Evolutionary conservation across 2,797 vertebrate genomes (phyloP).

Genomic region (Varecia variegata): DNA sequence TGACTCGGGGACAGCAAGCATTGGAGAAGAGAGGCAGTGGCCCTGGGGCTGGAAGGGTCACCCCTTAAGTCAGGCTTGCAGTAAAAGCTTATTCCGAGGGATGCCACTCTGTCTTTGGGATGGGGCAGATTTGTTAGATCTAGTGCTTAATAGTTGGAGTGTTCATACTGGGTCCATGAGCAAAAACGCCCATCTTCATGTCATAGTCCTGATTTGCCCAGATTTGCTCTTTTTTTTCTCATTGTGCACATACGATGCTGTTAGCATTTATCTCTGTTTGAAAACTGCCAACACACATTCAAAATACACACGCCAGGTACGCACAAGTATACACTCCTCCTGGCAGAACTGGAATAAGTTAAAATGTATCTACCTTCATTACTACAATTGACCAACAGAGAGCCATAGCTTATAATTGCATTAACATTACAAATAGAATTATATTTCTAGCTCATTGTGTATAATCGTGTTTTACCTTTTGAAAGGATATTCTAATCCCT

Average conservation of each 20-base stretch:
- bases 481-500: neutral
- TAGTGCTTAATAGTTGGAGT: neutral
- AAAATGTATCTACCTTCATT: neutral
- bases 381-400: neutral
- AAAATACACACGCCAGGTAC: no score
- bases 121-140: neutral
- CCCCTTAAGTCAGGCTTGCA: neutral
- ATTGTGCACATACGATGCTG: neutral
- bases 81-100: neutral
- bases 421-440: neutral
- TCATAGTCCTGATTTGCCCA: neutral
- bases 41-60: neutral
- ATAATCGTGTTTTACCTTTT: neutral
- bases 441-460: neutral
- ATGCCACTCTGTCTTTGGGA: neutral
- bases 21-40: neutral
- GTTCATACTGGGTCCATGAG: neutral
- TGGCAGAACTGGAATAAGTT: neutral
- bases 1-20: neutral
- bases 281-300: neutral
- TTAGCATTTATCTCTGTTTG: neutral
- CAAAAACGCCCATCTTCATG: neutral
- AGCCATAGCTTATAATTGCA: neutral
- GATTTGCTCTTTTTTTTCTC: constrained; percentile 24
- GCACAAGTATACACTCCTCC: neutral